Evolutionary conservation across 2,113 vertebrate genomes (phyloP).

Genomic region (Meleagris gallopavo): DNA sequence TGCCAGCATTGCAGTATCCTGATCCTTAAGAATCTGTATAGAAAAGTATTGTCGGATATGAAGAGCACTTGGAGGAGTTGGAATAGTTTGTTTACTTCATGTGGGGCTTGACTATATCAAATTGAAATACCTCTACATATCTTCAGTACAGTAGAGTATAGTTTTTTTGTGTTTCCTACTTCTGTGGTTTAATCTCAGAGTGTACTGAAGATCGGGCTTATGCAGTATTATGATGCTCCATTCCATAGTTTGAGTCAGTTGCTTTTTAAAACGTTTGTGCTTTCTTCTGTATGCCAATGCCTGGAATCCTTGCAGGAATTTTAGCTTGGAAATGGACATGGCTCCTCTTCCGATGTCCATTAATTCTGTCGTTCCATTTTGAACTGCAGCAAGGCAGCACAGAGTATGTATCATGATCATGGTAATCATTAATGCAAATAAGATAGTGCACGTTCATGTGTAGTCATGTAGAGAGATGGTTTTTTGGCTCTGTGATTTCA

Average conservation of each 20-base stretch:
- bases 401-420: not conserved
- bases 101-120: not conserved
- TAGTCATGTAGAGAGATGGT: not conserved
- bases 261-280: not conserved
- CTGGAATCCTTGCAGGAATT: not conserved
- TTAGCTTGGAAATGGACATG: not conserved
- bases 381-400: not conserved
- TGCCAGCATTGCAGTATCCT: not conserved
- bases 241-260: not conserved
- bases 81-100: constrained; percentile 24
- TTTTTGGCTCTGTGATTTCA: not conserved
- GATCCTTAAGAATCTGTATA: not conserved
- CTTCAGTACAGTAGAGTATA: not conserved
- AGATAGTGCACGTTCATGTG: not conserved
- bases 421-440: constrained; percentile 15
- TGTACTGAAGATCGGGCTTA: not conserved
- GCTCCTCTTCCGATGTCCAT: not conserved
- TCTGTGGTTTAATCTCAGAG: not conserved
- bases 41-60: not conserved
- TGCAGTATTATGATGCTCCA: not conserved
- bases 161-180: not conserved
- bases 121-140: not conserved
- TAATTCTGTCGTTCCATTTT: not conserved
- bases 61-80: not conserved
- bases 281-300: not conserved